Conservation (phyloP, 2,888 invertebrate genomes). For the Dorcus parallelipipedus region DNA sequence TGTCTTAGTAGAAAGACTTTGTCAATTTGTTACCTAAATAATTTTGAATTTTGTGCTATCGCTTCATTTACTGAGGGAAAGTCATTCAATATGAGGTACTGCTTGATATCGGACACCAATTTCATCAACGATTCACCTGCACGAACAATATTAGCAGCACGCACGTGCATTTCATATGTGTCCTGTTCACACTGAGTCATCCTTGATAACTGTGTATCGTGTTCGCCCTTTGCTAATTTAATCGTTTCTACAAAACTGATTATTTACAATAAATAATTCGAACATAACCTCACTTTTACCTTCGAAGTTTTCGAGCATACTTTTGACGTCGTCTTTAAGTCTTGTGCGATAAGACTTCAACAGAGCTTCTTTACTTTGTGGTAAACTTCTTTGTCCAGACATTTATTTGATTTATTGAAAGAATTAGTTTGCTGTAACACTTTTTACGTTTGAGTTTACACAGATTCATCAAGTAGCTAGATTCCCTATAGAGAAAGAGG, state of each 20-base stretch:
- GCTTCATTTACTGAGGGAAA: constrained; percentile 98
- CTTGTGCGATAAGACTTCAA: constrained; percentile 92
- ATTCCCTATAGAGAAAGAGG: no score
- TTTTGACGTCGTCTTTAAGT: constrained; percentile 93
- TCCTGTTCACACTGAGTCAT: constrained; percentile 94
- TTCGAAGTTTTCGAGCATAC: constrained; percentile 96
- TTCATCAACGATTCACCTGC: constrained; percentile 97
- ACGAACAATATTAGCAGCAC: constrained; percentile 93
- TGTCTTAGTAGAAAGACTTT: background rate
- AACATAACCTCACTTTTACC: constrained; percentile 54
- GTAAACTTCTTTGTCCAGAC: constrained; percentile 61
- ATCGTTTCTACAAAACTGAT: constrained; percentile 69
- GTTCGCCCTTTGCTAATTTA: constrained; percentile 84
- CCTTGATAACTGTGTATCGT: constrained; percentile 83
- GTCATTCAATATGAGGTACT: constrained; percentile 95
- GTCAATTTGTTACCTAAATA: constrained; percentile 55
- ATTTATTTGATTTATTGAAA: constrained; percentile 25
- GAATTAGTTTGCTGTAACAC: no score
- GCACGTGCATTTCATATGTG: constrained; percentile 94
- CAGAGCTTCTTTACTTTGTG: constrained; percentile 93
- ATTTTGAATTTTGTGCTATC: constrained; percentile 87
- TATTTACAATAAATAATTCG: constrained; percentile 2
- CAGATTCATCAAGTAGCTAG: no score
- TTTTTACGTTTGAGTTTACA: no score
- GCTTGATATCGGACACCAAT: constrained; percentile 95